Percentiles rank a stretch among this genome's conserved stretches.
phyloP scores from a whole-genome alignment of 2,797 vertebrate genomes.

The Trachurus trachurus region DNA sequence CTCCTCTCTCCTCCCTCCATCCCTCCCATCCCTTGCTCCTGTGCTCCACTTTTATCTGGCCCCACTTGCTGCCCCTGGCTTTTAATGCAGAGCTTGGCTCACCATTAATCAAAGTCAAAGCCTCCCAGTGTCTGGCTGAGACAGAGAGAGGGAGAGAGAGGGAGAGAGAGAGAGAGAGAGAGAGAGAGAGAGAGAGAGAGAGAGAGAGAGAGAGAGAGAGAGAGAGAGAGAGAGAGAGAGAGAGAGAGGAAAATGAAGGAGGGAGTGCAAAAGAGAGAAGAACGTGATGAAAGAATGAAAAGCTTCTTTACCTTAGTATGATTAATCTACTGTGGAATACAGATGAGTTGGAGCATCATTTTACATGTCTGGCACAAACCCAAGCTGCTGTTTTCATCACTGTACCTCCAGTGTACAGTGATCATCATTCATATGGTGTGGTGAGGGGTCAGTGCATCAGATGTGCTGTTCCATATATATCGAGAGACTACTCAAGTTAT shows the following conservation, averaged over 20 bases:
- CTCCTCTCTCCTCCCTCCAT: slow-evolving; percentile 64
- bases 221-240: slow-evolving; percentile 43
- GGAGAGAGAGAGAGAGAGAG: slow-evolving; percentile 11
- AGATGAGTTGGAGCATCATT: slow-evolving; percentile 45
- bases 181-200: slow-evolving; percentile 53
- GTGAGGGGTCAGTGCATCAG: slow-evolving; percentile 24
- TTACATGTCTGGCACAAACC: slow-evolving; percentile 43
- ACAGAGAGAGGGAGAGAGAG: slow-evolving; percentile 50
- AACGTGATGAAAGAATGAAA: slow-evolving; percentile 57
- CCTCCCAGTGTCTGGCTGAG: slow-evolving; percentile 72
- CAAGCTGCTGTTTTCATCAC: slow-evolving; percentile 33
- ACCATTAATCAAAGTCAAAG: slow-evolving; percentile 88
- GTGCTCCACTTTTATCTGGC: slow-evolving; percentile 84
- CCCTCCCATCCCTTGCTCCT: slow-evolving; percentile 70
- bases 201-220: slow-evolving; percentile 43
- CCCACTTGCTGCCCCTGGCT: slow-evolving; percentile 79
- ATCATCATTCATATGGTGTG: slow-evolving; percentile 18
- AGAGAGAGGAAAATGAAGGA: slow-evolving; percentile 1
- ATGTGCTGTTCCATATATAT: slow-evolving; percentile 16
- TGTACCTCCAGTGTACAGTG: slow-evolving; percentile 12
- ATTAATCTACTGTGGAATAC: slow-evolving; percentile 62
- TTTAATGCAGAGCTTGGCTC: slow-evolving; percentile 84
- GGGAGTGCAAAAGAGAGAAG: slow-evolving; percentile 44
- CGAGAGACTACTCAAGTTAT: background rate
- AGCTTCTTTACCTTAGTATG: slow-evolving; percentile 48